Evolutionary conservation across 2,797 vertebrate species (phyloP), one percentile per base, ranked within the genome.

Genomic region (Taeniopygia guttata): DNA sequence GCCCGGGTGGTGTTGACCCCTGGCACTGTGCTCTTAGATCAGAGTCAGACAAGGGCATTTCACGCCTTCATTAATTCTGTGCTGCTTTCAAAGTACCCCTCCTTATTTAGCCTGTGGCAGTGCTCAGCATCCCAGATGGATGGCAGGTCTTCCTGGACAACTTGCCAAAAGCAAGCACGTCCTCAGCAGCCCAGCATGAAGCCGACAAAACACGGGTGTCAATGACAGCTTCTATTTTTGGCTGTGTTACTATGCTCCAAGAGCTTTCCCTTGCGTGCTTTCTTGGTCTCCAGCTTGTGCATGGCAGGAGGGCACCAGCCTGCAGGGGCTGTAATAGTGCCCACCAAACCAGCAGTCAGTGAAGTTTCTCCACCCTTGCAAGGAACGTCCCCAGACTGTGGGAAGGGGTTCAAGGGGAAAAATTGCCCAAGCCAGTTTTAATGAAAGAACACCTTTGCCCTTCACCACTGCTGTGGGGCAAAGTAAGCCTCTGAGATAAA

Each of bases 401-500:
- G 14, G 32, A 66, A 72, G 21, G 32, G 21, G 4, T 52, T 43
- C 32, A 40, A 62, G 6, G 3, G 10, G 4, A 62, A 7, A 2
- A 10, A 34, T 36, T 81, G 42, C 52, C 20, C 55, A n/a, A 26
- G 15, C 11, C 16, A 25, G 22, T 51, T 97, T 95, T 96, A 95
- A 87, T 90, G 64, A 48, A 72, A 83, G 45, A 20, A 27, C 7
- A 2, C 36, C n/a, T 72, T 63, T 67, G 34, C 25, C 59, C 45
- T 93, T 92, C 94, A 95, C 17, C 34, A 90, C 59, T 9, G 62
- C 3, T 2, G 5, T 3, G 66, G 68, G 32, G 8, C 11, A 42
- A 82, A 91, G 42, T 58, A 81, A 64, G 60, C 30, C 67, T 97
- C 96, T 0, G 96, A 98, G 55, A 48, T 32, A 64, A 64, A 45